Evolutionary conservation across 2,113 vertebrate species (phyloP).

Genomic region (Stigmatopora argus): DNA sequence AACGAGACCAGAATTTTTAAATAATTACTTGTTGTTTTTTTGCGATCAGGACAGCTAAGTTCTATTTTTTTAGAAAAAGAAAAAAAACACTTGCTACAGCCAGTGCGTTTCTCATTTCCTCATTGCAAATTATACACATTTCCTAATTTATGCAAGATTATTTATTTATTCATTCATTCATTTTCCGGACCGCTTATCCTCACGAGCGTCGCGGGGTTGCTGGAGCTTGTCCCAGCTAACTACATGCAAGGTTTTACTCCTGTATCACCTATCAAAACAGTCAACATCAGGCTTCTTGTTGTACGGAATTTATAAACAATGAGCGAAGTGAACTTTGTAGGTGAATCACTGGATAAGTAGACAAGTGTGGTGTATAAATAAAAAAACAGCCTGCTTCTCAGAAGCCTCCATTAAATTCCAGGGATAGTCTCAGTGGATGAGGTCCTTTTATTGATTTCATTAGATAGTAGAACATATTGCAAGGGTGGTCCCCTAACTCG

Average conservation of each 20-base stretch:
- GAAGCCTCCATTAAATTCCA: conserved; percentile 44
- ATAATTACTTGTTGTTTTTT: too few relatives aligned
- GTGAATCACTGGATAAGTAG: conserved; percentile 41
- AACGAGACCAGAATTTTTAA: too few relatives aligned
- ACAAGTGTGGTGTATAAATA: conserved; percentile 18
- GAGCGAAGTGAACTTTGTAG: conserved; percentile 18
- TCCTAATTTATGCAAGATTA: too few relatives aligned
- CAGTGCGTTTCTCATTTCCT: too few relatives aligned
- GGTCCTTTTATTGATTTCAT: conserved; percentile 45
- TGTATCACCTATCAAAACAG: conserved; percentile 7
- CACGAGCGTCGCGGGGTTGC: too few relatives aligned
- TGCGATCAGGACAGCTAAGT: too few relatives aligned
- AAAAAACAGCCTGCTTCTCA: conserved; percentile 16
- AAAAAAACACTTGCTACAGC: too few relatives aligned
- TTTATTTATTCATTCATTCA: too few relatives aligned
- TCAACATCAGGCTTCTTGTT: conserved; percentile 20
- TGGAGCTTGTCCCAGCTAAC: too few relatives aligned
- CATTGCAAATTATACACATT: too few relatives aligned
- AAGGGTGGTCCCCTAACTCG: conserved; percentile 17
- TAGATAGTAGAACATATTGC: conserved; percentile 25
- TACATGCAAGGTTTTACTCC: not conserved
- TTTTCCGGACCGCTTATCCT: too few relatives aligned
- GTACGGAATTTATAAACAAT: conserved; percentile 17
- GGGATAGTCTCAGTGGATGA: conserved; percentile 20
- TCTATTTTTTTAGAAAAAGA: too few relatives aligned